phyloP scores from a whole-genome alignment of 2,113 vertebrate species.

The Oenanthe oenanthe region DNA sequence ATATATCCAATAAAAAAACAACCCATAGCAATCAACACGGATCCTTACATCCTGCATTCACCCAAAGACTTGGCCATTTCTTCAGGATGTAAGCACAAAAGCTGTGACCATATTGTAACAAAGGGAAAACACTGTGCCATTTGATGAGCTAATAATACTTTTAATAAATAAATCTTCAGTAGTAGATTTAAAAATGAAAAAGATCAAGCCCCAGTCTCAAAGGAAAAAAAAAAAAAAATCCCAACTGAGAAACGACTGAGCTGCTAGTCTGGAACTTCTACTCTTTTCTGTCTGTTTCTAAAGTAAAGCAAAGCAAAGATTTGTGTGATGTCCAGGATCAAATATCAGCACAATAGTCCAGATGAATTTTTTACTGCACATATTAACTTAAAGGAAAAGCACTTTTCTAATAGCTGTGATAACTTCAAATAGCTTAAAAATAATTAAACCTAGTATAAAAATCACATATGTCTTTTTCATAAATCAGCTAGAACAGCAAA shows the following conservation, averaged over 20 bases:
- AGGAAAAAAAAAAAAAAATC: not conserved
- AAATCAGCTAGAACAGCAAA: not conserved
- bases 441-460: not conserved
- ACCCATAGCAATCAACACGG: not conserved
- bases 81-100: not conserved
- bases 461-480: not conserved
- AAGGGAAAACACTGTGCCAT: not conserved
- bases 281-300: not conserved
- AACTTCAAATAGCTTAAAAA: not conserved
- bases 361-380: not conserved
- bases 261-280: not conserved
- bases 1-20: not conserved
- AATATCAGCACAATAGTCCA: not conserved
- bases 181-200: not conserved
- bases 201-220: not conserved
- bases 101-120: not conserved
- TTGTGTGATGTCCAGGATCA: not conserved
- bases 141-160: not conserved
- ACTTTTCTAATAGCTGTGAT: not conserved
- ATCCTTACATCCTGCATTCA: not conserved
- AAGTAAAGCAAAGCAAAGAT: not conserved
- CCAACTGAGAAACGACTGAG: not conserved
- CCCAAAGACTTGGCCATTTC: not conserved
- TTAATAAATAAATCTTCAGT: not conserved
- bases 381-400: not conserved